phyloP scores from a whole-genome alignment of 2,113 vertebrate genomes.

The Elanoides forficatus region DNA sequence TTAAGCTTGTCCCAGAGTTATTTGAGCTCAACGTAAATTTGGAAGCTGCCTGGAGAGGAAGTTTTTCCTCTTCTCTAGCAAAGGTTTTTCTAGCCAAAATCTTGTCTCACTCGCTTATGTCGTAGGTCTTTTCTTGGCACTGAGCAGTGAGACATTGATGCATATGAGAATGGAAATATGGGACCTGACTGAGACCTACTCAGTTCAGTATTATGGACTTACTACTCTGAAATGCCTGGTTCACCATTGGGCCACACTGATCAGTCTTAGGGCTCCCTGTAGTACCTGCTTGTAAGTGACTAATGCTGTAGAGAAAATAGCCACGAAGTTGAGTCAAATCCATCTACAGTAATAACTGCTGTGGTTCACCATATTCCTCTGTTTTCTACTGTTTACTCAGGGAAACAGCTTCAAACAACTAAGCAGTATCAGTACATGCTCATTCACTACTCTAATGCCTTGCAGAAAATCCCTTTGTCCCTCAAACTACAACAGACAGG shows the following conservation, averaged over 20 bases:
- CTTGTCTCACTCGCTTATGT: background rate
- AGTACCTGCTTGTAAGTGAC: background rate
- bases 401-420: background rate
- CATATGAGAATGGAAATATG: slow-evolving; percentile 17
- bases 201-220: background rate
- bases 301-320: background rate
- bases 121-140: background rate
- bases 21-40: background rate
- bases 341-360: background rate
- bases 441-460: background rate
- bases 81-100: slow-evolving; percentile 21
- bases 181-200: background rate
- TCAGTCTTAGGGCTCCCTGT: background rate
- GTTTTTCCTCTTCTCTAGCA: background rate
- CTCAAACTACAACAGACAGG: background rate
- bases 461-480: background rate
- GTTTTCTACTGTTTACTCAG: background rate
- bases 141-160: background rate
- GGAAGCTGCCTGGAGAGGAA: background rate
- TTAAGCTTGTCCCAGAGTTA: background rate
- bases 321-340: background rate
- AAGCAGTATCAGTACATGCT: background rate
- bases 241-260: background rate
- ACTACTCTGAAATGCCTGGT: background rate
- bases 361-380: background rate